Evolutionary conservation across 2,797 vertebrate species (phyloP), one percentile per base, ranked within the genome.

Genomic region (Anas capensis): DNA sequence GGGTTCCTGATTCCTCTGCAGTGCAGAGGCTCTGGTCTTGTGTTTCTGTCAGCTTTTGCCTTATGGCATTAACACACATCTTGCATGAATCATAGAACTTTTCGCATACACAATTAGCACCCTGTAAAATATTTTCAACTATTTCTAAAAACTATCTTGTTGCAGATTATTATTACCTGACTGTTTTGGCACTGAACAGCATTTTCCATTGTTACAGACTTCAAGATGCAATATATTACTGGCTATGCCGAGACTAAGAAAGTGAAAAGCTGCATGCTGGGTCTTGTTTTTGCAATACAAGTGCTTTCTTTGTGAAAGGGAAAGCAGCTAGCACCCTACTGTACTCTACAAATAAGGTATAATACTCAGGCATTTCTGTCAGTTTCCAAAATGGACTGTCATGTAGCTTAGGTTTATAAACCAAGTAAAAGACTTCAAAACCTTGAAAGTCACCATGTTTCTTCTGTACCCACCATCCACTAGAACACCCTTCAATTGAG

Each of bases 401-500:
- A 66, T 2, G 18, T 24, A 10, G 15, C 36, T 65, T 46, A 9
- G 15, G 31, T 65, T 14, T 53, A 82, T 16, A 78, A 92, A 82
- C 10, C 48, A 80, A 76, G 24, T 16, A 65, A 58, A 44, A 88
- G 15, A 24, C 10, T 82, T 73, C 34, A 66, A 68, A 85, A 60
- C 5, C 15, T 60, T 80, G 16, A 21, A 69, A 70, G 21, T 9
- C 23, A 38, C 16, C 9, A 10, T 6, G 8, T 53, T 84, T 88
- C 38, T 31, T 23, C 13, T 51, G 34, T 86, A 97, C 98, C 26
- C 95, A 99, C 99, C 99, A 14, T 99, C 99, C 5, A 99, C 98
- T 31, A 99, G 93, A 93, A 99, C 98, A 12, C 99, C 99, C 97
- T 98, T 99, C 98, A 98, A 99, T 92, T 99, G 99, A 16, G 99